Evolutionary conservation across 2,888 invertebrate species (phyloP).

Genomic region (Gymnosoma rotundatum): DNA sequence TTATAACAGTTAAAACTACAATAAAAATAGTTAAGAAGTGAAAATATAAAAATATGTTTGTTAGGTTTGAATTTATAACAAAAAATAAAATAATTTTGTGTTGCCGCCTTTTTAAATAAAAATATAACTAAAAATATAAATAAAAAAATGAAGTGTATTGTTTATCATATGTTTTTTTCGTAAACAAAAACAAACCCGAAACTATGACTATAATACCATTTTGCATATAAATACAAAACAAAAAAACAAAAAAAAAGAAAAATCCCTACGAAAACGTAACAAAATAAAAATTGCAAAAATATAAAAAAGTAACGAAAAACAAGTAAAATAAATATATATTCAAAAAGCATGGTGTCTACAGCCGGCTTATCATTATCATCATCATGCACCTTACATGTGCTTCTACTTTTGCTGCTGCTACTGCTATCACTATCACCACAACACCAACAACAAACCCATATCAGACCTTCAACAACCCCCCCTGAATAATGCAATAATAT

Average conservation of each 20-base stretch:
- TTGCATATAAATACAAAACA: conserved; percentile 36
- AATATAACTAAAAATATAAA: conserved; percentile 28
- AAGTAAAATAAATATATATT: conserved; percentile 9
- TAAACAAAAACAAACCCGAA: conserved; percentile 53
- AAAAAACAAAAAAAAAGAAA: conserved; percentile 41
- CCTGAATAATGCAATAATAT: conserved; percentile 36
- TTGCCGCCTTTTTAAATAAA: conserved; percentile 5
- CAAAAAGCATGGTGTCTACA: conserved; percentile 60
- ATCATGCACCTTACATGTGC: conserved; percentile 69
- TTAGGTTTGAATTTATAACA: not conserved
- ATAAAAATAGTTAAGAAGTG: not conserved
- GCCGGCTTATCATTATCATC: conserved; percentile 66
- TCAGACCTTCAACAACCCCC: not conserved
- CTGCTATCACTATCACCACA: conserved; percentile 13
- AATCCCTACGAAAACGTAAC: conserved; percentile 58
- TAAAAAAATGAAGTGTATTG: conserved; percentile 57
- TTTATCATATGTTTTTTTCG: conserved; percentile 59
- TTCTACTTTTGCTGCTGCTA: conserved; percentile 46
- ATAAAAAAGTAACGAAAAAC: conserved; percentile 32
- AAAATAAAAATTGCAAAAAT: conserved; percentile 60
- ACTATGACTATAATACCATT: conserved; percentile 51
- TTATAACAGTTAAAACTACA: conserved; percentile 20
- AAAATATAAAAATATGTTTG: not conserved
- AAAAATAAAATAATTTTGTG: not conserved
- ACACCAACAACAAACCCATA: not conserved